These are phyloP conservation scores for Tragelaphus imberbis DNA, from an alignment of 2,113 vertebrate genomes.

Conservation along the genomic window DNA sequence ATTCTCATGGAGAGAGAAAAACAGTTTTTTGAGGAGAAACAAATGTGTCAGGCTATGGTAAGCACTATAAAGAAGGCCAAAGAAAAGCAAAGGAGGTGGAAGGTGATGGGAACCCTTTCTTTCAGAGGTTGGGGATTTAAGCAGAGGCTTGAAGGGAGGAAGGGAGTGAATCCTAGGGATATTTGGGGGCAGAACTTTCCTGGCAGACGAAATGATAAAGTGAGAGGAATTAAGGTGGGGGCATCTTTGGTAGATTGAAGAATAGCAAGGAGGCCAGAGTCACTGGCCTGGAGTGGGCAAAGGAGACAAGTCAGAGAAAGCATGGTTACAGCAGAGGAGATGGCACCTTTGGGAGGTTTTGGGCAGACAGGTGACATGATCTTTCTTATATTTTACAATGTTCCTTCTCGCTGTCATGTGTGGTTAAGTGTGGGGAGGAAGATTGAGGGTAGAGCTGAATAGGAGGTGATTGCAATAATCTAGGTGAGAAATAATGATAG, in stretches of 20 bases:
- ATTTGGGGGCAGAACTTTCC: background rate
- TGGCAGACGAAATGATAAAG: background rate
- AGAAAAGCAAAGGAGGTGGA: background rate
- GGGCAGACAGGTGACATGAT: background rate
- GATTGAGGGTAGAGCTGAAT: background rate
- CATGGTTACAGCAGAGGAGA: background rate
- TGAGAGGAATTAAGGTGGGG: background rate
- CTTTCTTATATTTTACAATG: background rate
- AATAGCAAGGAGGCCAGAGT: background rate
- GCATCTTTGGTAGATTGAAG: background rate
- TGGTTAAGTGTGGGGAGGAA: background rate
- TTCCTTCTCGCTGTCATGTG: background rate
- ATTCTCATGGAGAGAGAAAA: background rate
- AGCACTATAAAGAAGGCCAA: background rate
- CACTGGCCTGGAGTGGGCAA: background rate
- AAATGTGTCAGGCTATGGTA: background rate
- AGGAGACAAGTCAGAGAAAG: background rate
- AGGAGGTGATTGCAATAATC: background rate
- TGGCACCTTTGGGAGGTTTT: background rate
- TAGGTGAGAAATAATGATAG: background rate
- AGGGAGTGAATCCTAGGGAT: background rate
- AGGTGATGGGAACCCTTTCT: background rate
- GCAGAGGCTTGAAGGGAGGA: background rate
- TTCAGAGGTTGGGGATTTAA: background rate
- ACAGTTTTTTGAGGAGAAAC: background rate